A percentile compares a stretch with the other conserved stretches of the same genome.
phyloP scores from a whole-genome alignment of 2,888 invertebrate species.

The Quadriops clusia region DNA sequence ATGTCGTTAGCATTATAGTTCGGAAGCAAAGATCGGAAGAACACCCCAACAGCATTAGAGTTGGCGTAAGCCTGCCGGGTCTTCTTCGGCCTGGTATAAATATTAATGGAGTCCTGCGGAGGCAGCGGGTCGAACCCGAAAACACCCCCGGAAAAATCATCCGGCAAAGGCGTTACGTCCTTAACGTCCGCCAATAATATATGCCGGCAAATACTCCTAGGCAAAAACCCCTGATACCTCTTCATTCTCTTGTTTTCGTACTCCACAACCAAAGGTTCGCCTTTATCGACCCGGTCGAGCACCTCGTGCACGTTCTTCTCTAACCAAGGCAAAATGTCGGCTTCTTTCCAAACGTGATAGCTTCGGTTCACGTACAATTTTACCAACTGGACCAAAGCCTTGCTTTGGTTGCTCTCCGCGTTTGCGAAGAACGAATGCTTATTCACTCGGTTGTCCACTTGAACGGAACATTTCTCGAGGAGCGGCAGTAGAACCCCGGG shows the following conservation, averaged over 20 bases:
- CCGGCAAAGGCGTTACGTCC: conserved; percentile 48
- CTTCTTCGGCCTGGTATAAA: conserved; percentile 48
- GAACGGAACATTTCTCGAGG: conserved; percentile 63
- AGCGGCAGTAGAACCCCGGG: conserved; percentile 62
- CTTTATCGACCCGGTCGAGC: conserved; percentile 49
- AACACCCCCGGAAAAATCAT: conserved; percentile 44
- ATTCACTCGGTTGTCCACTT: conserved; percentile 51
- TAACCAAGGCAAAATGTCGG: conserved; percentile 61
- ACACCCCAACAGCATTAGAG: conserved; percentile 40
- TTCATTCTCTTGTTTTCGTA: conserved; percentile 48
- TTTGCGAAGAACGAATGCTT: conserved; percentile 44
- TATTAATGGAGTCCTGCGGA: conserved; percentile 59
- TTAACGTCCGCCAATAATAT: conserved; percentile 60
- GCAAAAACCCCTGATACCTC: conserved; percentile 48
- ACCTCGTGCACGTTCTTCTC: conserved; percentile 58
- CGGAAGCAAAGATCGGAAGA: conserved; percentile 62
- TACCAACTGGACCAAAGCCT: conserved; percentile 56
- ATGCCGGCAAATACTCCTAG: conserved; percentile 56
- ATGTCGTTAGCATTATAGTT: conserved; percentile 42
- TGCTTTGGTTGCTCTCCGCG: too few species aligned
- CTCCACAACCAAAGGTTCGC: conserved; percentile 48
- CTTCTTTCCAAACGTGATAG: conserved; percentile 68
- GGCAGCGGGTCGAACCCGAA: conserved; percentile 71
- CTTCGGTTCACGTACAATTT: conserved; percentile 62
- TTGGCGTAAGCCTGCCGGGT: conserved; percentile 22